Conservation (phyloP, 2,888 invertebrate species). For the Rhodophaea formosa region DNA sequence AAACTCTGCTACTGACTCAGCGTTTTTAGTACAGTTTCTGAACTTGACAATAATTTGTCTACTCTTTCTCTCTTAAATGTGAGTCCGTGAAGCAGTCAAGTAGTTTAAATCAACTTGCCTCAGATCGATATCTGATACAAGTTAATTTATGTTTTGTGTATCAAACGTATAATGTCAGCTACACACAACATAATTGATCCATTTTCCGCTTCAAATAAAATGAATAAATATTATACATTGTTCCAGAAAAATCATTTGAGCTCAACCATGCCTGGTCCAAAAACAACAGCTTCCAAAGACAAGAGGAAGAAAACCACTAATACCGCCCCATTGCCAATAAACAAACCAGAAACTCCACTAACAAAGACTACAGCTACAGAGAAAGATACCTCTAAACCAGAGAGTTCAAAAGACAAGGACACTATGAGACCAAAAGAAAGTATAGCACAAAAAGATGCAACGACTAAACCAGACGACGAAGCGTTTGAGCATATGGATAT, state of each 20-base stretch:
- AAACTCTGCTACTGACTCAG: too few species aligned
- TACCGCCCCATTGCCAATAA: slow-evolving; percentile 24
- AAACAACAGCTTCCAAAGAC: slow-evolving; percentile 36
- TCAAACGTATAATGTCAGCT: too few species aligned
- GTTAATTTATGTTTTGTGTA: too few species aligned
- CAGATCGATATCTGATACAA: too few species aligned
- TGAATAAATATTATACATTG: too few species aligned
- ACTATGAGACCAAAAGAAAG: slow-evolving; percentile 12
- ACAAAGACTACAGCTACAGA: slow-evolving; percentile 7
- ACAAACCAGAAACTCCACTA: slow-evolving; percentile 21
- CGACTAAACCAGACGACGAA: slow-evolving; percentile 6
- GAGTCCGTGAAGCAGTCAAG: too few species aligned
- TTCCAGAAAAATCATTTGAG: slow-evolving; percentile 32
- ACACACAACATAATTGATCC: too few species aligned
- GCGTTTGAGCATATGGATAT: slow-evolving; percentile 34
- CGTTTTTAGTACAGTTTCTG: too few species aligned
- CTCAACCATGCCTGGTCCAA: slow-evolving; percentile 20
- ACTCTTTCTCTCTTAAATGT: too few species aligned
- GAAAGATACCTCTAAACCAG: slow-evolving; percentile 7
- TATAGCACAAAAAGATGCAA: slow-evolving; percentile 18
- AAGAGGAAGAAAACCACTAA: slow-evolving; percentile 49
- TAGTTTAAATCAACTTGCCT: too few species aligned
- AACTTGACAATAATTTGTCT: too few species aligned
- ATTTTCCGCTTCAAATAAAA: too few species aligned
- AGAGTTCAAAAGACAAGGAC: not conserved